Evolutionary conservation across 2,888 invertebrate genomes (phyloP).

Genomic region (Harpalus rubripes): DNA sequence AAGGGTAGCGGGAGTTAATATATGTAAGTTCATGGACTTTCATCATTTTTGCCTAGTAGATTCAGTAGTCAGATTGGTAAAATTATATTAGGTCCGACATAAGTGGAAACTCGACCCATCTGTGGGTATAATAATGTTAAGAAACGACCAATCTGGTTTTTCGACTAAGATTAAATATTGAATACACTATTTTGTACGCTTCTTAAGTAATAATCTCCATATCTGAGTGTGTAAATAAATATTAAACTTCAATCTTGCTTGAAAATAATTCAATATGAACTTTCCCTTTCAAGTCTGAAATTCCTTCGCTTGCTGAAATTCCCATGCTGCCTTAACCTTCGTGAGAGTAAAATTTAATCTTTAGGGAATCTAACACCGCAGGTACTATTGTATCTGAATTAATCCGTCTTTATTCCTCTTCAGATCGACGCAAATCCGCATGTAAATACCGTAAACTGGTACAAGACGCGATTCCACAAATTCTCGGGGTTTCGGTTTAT

Average conservation of each 20-base stretch:
- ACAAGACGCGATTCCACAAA: constrained; percentile 31
- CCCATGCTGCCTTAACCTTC: background rate
- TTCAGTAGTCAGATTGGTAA: too few relatives aligned
- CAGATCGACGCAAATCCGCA: constrained; percentile 40
- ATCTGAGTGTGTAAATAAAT: background rate
- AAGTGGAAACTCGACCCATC: too few relatives aligned
- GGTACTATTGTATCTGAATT: constrained; percentile 25
- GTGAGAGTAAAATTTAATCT: constrained; percentile 49
- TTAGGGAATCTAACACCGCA: constrained; percentile 16
- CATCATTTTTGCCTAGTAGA: too few relatives aligned
- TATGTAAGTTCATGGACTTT: too few relatives aligned
- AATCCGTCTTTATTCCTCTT: constrained; percentile 45
- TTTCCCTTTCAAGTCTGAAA: background rate
- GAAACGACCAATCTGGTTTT: too few relatives aligned
- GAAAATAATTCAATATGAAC: constrained; percentile 13
- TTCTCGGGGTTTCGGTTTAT: constrained; percentile 25
- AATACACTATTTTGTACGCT: too few relatives aligned
- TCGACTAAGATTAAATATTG: too few relatives aligned
- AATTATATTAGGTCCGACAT: too few relatives aligned
- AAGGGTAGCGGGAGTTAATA: too few relatives aligned
- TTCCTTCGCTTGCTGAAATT: background rate
- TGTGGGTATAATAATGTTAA: too few relatives aligned
- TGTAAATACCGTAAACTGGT: constrained; percentile 34
- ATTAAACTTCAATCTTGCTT: background rate
- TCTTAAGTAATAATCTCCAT: background rate